These are phyloP conservation scores for Anagyrus pseudococci DNA, from an alignment of 2,888 invertebrate genomes.

Conservation along the genomic window DNA sequence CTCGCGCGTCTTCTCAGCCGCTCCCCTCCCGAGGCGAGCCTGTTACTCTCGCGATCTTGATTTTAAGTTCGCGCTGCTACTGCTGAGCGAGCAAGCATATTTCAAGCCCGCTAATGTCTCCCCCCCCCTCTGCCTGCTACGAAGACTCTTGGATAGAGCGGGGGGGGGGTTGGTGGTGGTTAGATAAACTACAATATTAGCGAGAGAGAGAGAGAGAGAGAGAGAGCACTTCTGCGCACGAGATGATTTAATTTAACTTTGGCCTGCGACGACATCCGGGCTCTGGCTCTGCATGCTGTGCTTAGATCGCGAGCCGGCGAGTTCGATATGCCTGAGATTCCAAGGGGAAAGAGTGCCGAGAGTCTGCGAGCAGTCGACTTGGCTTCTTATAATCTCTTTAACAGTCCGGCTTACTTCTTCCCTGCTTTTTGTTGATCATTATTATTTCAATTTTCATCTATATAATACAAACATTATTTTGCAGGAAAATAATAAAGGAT, in stretches of 20 bases:
- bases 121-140: constrained; percentile 37
- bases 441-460: too few species aligned
- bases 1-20: constrained; percentile 1
- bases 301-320: too few species aligned
- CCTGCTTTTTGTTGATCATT: too few species aligned
- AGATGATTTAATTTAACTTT: constrained; percentile 62
- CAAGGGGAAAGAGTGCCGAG: too few species aligned
- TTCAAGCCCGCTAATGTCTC: background rate
- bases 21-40: background rate
- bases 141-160: constrained; percentile 53
- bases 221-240: constrained; percentile 49
- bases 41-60: constrained; percentile 52
- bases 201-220: too few species aligned
- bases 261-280: constrained; percentile 57
- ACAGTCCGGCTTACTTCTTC: too few species aligned
- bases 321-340: too few species aligned
- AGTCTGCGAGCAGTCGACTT: too few species aligned
- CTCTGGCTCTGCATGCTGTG: too few species aligned
- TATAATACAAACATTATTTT: too few species aligned
- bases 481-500: too few species aligned
- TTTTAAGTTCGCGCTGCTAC: constrained; percentile 57
- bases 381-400: too few species aligned
- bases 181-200: constrained; percentile 62
- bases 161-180: constrained; percentile 55
- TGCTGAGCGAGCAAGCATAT: constrained; percentile 34